Evolutionary conservation across 2,888 invertebrate genomes (phyloP).

Genomic region (Asteroscopus sphinx): DNA sequence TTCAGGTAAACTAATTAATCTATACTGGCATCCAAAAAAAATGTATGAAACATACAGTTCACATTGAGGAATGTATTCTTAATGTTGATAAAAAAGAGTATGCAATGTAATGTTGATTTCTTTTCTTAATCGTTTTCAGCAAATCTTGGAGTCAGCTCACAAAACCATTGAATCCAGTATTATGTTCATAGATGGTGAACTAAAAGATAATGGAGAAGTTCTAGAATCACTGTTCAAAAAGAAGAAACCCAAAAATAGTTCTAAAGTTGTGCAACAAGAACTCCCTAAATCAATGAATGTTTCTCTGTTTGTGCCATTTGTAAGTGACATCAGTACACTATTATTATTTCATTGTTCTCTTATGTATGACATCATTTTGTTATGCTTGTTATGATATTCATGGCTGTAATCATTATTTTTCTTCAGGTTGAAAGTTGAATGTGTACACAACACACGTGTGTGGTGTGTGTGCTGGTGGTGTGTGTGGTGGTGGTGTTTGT

Average conservation of each 20-base stretch:
- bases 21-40: neutral
- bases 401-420: neutral
- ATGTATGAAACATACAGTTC: neutral
- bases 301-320: constrained; percentile 92
- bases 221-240: constrained; percentile 91
- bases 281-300: constrained; percentile 90
- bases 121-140: constrained; percentile 75
- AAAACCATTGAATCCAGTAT: constrained; percentile 91
- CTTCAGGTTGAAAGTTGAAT: neutral
- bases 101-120: neutral
- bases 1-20: constrained; percentile 86
- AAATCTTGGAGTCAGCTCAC: constrained; percentile 90
- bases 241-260: constrained; percentile 86
- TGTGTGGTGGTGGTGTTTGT: too few species aligned
- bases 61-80: neutral
- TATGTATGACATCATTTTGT: neutral
- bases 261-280: constrained; percentile 80
- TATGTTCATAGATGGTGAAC: constrained; percentile 93
- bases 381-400: neutral
- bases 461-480: too few species aligned
- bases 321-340: constrained; percentile 77
- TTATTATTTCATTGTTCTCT: constrained; percentile 8
- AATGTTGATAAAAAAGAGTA: too few species aligned
- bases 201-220: constrained; percentile 90
- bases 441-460: too few species aligned